Conservation (phyloP, 2,113 vertebrate genomes). For the Hyperopisus bebe region DNA sequence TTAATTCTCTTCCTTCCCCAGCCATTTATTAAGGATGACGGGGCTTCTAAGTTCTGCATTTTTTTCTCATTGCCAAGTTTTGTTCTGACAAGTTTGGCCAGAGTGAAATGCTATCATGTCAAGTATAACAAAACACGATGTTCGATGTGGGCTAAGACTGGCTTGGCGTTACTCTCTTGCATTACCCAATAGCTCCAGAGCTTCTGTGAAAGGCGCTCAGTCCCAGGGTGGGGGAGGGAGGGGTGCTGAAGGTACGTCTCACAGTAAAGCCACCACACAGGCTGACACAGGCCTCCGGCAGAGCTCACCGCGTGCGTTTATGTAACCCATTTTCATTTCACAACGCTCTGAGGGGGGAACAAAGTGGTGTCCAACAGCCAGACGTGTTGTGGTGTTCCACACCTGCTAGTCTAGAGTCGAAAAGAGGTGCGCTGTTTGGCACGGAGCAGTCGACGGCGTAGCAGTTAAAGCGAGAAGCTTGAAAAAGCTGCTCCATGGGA, state of each 20-base stretch:
- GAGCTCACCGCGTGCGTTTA: background rate
- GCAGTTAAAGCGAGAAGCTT: background rate
- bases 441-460: background rate
- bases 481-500: background rate
- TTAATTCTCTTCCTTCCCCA: background rate
- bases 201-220: background rate
- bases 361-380: background rate
- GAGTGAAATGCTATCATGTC: slow-evolving; percentile 7
- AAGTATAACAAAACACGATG: slow-evolving; percentile 27
- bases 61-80: slow-evolving; percentile 1
- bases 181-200: background rate
- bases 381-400: background rate
- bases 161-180: background rate
- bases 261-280: background rate
- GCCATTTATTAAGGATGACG: background rate
- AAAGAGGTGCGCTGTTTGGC: background rate
- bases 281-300: background rate
- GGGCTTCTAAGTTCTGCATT: background rate
- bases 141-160: slow-evolving; percentile 2
- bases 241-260: background rate
- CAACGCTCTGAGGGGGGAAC: background rate
- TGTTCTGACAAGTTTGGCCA: slow-evolving; percentile 31
- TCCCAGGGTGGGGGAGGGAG: background rate
- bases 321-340: background rate
- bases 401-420: background rate